phyloP scores from a whole-genome alignment of 2,797 vertebrate genomes.

The Acrossocheilus fasciatus region DNA sequence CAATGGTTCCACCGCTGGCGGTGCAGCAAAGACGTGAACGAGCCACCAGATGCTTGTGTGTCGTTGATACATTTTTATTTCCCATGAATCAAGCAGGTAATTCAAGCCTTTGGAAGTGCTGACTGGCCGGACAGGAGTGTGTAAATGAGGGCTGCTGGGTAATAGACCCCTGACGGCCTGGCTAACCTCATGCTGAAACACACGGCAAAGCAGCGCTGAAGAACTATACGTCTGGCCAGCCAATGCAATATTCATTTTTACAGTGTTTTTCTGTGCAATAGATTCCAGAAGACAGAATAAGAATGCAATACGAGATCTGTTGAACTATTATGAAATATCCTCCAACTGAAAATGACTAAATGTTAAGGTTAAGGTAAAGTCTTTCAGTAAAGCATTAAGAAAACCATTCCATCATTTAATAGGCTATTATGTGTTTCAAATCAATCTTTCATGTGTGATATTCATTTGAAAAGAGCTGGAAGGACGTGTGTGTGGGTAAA shows the following conservation, averaged over 20 bases:
- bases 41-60: slow-evolving; percentile 56
- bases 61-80: slow-evolving; percentile 45
- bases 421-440: not conserved
- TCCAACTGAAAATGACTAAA: not conserved
- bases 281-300: not conserved
- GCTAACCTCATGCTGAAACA: slow-evolving; percentile 10
- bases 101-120: slow-evolving; percentile 56
- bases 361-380: not conserved
- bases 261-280: not conserved
- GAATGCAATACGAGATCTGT: not conserved
- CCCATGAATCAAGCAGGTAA: slow-evolving; percentile 59
- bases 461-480: not conserved
- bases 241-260: not conserved
- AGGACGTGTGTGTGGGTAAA: not conserved
- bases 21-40: slow-evolving; percentile 34
- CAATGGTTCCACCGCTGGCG: not conserved
- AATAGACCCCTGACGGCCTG: slow-evolving; percentile 40
- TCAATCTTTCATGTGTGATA: not conserved
- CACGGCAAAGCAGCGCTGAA: not conserved
- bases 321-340: not conserved
- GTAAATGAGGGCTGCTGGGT: slow-evolving; percentile 57
- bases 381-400: not conserved
- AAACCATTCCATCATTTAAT: not conserved
- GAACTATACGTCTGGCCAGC: not conserved
- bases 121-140: slow-evolving; percentile 52